Conservation (phyloP, 2,888 invertebrate species). For the Serripes groenlandicus region DNA sequence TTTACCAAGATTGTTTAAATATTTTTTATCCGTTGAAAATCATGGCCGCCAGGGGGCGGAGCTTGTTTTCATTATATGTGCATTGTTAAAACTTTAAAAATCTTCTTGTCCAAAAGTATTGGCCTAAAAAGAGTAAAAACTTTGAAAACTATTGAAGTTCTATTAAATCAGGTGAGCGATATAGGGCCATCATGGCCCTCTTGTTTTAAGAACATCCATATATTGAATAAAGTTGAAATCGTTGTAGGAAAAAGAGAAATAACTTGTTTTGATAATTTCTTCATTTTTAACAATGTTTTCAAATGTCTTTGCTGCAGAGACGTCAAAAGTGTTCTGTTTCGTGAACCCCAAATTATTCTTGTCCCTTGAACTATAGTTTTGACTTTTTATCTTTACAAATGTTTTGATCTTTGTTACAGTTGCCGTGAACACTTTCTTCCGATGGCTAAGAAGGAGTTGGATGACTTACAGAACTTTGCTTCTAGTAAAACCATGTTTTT, state of each 20-base stretch:
- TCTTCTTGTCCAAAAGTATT: too few species aligned
- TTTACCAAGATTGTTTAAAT: too few species aligned
- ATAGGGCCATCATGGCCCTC: too few species aligned
- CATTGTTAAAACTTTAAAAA: too few species aligned
- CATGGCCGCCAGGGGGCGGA: too few species aligned
- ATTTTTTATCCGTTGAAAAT: too few species aligned
- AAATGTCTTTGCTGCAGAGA: background rate
- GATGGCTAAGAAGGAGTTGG: slow-evolving; percentile 92
- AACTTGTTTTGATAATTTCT: background rate
- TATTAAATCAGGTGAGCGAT: too few species aligned
- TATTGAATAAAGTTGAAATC: background rate
- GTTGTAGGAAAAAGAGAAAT: background rate
- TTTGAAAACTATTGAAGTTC: too few species aligned
- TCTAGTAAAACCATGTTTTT: slow-evolving; percentile 91
- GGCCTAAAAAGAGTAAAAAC: too few species aligned
- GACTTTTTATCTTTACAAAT: background rate
- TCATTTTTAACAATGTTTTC: background rate
- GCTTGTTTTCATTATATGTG: too few species aligned
- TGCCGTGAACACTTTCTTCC: slow-evolving; percentile 86
- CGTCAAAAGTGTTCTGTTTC: background rate
- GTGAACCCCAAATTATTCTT: too few species aligned
- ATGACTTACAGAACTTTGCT: slow-evolving; percentile 91
- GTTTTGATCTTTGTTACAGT: slow-evolving; percentile 19
- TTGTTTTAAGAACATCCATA: too few species aligned
- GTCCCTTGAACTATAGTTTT: background rate